A percentile compares a stretch with the other conserved stretches of the same genome.
Evolutionary conservation across 2,113 vertebrate genomes (phyloP).

Genomic region (Tachysurus vachellii): DNA sequence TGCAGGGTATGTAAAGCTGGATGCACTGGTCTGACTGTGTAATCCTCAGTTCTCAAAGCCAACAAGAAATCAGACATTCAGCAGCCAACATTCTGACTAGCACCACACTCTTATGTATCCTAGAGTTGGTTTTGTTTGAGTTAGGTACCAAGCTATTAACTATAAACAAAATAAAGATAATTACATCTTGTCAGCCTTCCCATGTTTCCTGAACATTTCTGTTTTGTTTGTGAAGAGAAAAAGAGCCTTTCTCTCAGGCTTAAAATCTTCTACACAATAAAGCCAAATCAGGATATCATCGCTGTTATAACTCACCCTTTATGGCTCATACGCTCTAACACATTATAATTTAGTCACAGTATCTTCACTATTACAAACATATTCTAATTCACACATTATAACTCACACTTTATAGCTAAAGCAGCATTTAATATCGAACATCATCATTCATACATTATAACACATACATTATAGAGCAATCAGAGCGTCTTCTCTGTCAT

Average conservation of each 20-base stretch:
- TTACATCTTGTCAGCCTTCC: background rate
- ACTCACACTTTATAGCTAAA: background rate
- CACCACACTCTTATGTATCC: background rate
- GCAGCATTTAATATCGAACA: background rate
- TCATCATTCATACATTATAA: background rate
- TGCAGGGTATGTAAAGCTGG: background rate
- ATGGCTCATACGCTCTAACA: background rate
- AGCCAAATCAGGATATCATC: background rate
- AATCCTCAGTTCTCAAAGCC: background rate
- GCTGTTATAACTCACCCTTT: background rate
- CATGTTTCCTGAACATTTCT: background rate
- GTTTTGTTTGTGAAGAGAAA: background rate
- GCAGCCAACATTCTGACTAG: slow-evolving; percentile 6
- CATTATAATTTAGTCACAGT: background rate
- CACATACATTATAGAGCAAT: background rate
- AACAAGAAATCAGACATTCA: background rate
- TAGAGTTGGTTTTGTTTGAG: background rate
- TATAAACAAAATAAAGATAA: background rate
- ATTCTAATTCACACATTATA: background rate
- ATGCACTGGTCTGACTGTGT: background rate
- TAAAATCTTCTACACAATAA: background rate
- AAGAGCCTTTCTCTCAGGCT: background rate
- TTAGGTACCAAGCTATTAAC: background rate
- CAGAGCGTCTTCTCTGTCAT: background rate
- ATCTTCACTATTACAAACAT: background rate